phyloP scores from a whole-genome alignment of 2,888 invertebrate genomes.

The Drosophila recens region DNA sequence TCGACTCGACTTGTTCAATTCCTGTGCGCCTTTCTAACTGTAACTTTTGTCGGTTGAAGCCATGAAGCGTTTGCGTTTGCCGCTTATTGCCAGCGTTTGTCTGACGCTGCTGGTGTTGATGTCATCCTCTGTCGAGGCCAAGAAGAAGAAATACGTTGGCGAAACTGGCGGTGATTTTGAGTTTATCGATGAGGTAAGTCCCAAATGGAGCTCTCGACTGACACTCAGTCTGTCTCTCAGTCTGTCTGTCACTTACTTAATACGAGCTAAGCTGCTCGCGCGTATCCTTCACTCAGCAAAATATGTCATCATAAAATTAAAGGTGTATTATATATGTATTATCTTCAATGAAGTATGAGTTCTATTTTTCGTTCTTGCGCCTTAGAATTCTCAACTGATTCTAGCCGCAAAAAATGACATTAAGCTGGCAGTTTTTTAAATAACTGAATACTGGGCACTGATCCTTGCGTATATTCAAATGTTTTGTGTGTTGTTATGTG shows the following conservation, averaged over 20 bases:
- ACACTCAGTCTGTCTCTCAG: constrained; percentile 29
- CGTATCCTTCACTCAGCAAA: background rate
- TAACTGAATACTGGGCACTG: too few species aligned
- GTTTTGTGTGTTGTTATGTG: too few species aligned
- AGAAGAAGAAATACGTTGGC: constrained; percentile 91
- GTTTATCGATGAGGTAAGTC: constrained; percentile 91
- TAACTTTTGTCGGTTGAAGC: constrained; percentile 6
- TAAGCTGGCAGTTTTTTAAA: too few species aligned
- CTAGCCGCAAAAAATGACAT: too few species aligned
- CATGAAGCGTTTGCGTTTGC: constrained; percentile 83
- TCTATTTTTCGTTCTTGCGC: too few species aligned
- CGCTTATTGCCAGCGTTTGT: constrained; percentile 83
- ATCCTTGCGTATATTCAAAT: too few species aligned
- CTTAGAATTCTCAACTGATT: too few species aligned
- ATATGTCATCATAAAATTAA: too few species aligned
- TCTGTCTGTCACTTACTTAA: constrained; percentile 59
- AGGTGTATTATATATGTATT: too few species aligned
- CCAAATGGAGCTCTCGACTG: constrained; percentile 41
- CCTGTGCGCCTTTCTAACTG: constrained; percentile 7
- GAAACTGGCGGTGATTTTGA: constrained; percentile 90
- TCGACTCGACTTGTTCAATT: background rate
- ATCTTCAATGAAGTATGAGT: too few species aligned
- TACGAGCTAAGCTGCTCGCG: constrained; percentile 58
- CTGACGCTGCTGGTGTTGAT: constrained; percentile 84
- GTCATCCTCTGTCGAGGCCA: constrained; percentile 84